phyloP scores from a whole-genome alignment of 2,797 vertebrate genomes.

The Aythya fuligula region DNA sequence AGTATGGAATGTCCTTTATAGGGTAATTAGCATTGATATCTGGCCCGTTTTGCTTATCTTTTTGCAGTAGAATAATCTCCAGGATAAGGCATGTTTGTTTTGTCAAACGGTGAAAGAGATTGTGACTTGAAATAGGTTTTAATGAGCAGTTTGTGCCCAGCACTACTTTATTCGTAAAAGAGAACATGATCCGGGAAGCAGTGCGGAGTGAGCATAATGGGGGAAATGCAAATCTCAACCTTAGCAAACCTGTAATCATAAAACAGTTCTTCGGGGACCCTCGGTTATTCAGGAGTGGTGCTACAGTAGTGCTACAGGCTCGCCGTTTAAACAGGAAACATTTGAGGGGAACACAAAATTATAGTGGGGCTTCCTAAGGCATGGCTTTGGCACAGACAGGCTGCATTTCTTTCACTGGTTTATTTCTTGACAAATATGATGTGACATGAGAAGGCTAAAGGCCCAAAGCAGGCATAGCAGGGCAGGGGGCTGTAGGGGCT shows the following conservation, averaged over 20 bases:
- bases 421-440: background rate
- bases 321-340: background rate
- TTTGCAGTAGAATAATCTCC: slow-evolving; percentile 8
- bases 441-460: background rate
- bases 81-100: slow-evolving; percentile 30
- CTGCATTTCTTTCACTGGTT: background rate
- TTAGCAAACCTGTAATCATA: background rate
- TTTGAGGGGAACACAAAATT: background rate
- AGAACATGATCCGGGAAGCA: background rate
- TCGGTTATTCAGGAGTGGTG: background rate
- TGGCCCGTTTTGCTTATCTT: slow-evolving; percentile 41
- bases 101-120: background rate
- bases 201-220: accelerated
- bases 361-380: background rate
- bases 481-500: background rate
- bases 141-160: background rate
- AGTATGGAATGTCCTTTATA: slow-evolving; percentile 7
- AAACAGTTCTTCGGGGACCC: background rate
- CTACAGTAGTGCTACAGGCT: background rate
- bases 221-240: slow-evolving; percentile 12
- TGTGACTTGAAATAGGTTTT: background rate
- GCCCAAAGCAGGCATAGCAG: background rate
- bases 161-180: background rate
- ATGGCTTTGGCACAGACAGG: background rate
- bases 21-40: slow-evolving; percentile 22